phyloP scores from a whole-genome alignment of 2,113 vertebrate species.

The Gorsachius goisagi region DNA sequence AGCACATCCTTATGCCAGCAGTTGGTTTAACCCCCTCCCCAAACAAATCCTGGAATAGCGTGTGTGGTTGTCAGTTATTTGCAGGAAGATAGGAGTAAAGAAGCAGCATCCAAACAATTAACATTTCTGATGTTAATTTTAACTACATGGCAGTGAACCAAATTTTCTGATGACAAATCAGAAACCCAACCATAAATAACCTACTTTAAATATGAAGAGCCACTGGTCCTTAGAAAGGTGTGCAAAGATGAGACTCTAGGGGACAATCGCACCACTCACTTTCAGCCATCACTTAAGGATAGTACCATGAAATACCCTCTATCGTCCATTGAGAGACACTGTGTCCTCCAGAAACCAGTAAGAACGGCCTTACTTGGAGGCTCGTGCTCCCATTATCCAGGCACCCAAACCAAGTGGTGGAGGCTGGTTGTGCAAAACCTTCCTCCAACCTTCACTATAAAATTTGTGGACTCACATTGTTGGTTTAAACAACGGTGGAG shows the following conservation, averaged over 20 bases:
- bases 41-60: not conserved
- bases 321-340: not conserved
- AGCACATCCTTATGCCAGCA: not conserved
- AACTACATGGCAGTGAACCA: not conserved
- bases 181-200: not conserved
- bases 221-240: not conserved
- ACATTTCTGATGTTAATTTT: not conserved
- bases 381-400: not conserved
- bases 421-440: not conserved
- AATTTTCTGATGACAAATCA: not conserved
- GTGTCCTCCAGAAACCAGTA: not conserved
- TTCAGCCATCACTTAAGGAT: not conserved
- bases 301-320: not conserved
- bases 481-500: not conserved
- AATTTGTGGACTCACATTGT: not conserved
- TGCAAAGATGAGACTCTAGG: not conserved
- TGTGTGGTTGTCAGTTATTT: not conserved
- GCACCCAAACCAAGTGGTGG: not conserved
- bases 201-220: not conserved
- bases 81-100: not conserved
- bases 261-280: not conserved
- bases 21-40: not conserved
- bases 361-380: not conserved
- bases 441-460: not conserved
- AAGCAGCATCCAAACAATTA: not conserved